A percentile compares a stretch with the other conserved stretches of the same genome.
phyloP scores from a whole-genome alignment of 1,140 invertebrate species.

The Diorhabda elongata region DNA sequence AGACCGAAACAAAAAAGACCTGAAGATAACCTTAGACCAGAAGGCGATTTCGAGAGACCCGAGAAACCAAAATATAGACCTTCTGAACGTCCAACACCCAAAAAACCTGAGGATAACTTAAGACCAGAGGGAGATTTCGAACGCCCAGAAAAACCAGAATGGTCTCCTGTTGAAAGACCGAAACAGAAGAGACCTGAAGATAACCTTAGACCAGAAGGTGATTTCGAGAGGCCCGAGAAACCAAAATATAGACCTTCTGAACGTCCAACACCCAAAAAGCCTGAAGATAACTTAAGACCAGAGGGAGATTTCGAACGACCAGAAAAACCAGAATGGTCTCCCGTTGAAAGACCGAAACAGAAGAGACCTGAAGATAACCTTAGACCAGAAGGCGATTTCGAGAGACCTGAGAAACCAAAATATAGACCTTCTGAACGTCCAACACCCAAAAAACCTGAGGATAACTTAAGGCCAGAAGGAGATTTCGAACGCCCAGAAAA shows the following conservation, averaged over 20 bases:
- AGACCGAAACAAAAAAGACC: slow-evolving; percentile 47
- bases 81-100: slow-evolving; percentile 57
- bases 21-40: slow-evolving; percentile 43
- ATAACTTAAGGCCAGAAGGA: slow-evolving; percentile 56
- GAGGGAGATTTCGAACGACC: slow-evolving; percentile 55
- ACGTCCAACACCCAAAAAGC: slow-evolving; percentile 44
- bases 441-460: slow-evolving; percentile 53
- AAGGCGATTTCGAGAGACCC: slow-evolving; percentile 48
- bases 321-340: slow-evolving; percentile 45
- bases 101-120: slow-evolving; percentile 52
- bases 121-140: slow-evolving; percentile 50
- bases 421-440: slow-evolving; percentile 54
- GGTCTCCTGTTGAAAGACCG: slow-evolving; percentile 56
- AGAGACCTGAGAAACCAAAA: slow-evolving; percentile 49
- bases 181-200: slow-evolving; percentile 54
- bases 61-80: slow-evolving; percentile 36
- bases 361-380: slow-evolving; percentile 61
- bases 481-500: slow-evolving; percentile 54
- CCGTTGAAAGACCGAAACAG: slow-evolving; percentile 53
- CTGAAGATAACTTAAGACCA: slow-evolving; percentile 55
- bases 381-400: slow-evolving; percentile 58
- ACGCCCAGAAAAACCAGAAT: slow-evolving; percentile 43
- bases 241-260: slow-evolving; percentile 47
- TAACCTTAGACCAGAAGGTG: slow-evolving; percentile 57
- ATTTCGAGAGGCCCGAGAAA: slow-evolving; percentile 49